phyloP scores from a whole-genome alignment of 2,888 invertebrate species.

The Coleophora deauratella region DNA sequence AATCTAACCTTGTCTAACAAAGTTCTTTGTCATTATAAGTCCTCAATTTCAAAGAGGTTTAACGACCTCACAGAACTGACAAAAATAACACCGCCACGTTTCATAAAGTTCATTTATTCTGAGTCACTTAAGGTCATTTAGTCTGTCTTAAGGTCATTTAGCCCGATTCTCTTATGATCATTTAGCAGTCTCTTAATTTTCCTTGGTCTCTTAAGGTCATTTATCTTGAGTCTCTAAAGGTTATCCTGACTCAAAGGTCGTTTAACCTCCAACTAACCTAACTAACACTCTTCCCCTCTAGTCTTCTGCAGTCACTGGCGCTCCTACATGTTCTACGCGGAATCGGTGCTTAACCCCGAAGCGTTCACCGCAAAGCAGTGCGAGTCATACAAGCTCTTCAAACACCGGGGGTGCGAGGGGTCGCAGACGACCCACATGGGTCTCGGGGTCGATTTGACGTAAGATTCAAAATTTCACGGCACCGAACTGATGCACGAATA shows the following conservation, averaged over 20 bases:
- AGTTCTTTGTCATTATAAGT: no score
- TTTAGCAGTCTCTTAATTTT: no score
- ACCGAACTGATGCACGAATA: neutral
- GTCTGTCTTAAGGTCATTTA: no score
- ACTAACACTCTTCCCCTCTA: constrained; percentile 23
- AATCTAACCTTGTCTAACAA: no score
- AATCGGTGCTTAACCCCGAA: constrained; percentile 66
- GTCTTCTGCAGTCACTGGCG: constrained; percentile 80
- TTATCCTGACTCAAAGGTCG: no score
- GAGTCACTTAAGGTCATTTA: no score
- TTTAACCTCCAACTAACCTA: neutral
- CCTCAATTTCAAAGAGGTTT: no score
- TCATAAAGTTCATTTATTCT: no score
- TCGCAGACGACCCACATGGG: constrained; percentile 59
- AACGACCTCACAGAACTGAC: no score
- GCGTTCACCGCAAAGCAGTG: constrained; percentile 67
- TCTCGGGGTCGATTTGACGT: constrained; percentile 57
- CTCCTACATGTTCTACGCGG: constrained; percentile 75
- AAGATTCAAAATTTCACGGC: constrained; percentile 22
- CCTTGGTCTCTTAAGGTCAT: no score
- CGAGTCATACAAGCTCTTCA: constrained; percentile 58
- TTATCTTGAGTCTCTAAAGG: neutral
- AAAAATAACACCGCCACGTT: no score
- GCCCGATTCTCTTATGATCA: no score
- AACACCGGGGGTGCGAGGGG: constrained; percentile 49